Evolutionary conservation across 2,797 vertebrate genomes (phyloP).

Genomic region (Pseudomugil tenellus): DNA sequence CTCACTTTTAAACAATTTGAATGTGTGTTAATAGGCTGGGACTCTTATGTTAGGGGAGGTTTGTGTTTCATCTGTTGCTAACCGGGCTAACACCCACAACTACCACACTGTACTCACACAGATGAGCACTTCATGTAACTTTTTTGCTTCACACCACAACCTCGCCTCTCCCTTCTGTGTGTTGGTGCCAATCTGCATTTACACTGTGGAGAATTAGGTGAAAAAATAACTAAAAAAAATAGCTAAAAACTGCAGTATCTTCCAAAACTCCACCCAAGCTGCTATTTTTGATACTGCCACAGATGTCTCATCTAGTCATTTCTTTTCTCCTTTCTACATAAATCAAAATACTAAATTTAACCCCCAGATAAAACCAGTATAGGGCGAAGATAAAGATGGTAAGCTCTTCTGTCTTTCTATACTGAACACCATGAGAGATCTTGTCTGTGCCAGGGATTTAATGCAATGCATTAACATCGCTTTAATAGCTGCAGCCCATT

Average conservation of each 20-base stretch:
- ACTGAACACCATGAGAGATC: conserved; percentile 30
- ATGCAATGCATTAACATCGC: conserved; percentile 65
- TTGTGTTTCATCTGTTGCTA: conserved; percentile 62
- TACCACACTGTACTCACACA: conserved; percentile 57
- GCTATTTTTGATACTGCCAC: conserved; percentile 54
- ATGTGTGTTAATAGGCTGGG: conserved; percentile 43
- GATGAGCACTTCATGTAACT: conserved; percentile 25
- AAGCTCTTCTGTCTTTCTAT: conserved; percentile 29
- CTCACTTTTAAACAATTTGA: conserved; percentile 34
- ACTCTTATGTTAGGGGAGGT: conserved; percentile 29
- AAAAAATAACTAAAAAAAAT: conserved; percentile 7
- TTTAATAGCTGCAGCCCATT: conserved; percentile 52
- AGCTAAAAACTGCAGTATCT: conserved; percentile 42
- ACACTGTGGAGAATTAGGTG: conserved; percentile 49
- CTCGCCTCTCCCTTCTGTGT: conserved; percentile 31
- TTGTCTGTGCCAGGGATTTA: conserved; percentile 53
- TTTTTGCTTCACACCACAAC: conserved; percentile 10
- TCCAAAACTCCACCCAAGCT: conserved; percentile 25
- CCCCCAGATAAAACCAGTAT: conserved; percentile 39
- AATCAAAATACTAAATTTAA: conserved; percentile 58
- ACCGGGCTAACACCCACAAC: conserved; percentile 52
- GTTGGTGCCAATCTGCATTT: conserved; percentile 44
- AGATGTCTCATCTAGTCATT: conserved; percentile 40
- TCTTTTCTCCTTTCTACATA: conserved; percentile 18
- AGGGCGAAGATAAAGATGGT: conserved; percentile 36